Evolutionary conservation across 1,140 invertebrate genomes (phyloP).

Genomic region (Scylla paramamosain): DNA sequence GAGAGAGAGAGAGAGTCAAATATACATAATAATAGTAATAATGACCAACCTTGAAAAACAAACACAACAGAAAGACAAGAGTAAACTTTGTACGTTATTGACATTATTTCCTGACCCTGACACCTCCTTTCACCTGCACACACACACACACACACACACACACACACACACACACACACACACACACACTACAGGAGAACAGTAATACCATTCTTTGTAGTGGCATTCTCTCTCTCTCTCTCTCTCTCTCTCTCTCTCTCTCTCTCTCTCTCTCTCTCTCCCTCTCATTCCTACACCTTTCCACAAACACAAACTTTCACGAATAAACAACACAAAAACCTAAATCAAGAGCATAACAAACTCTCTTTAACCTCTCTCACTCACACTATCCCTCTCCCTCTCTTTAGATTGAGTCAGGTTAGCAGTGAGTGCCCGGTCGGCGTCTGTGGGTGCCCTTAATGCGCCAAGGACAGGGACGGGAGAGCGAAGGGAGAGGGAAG

Average conservation of each 20-base stretch:
- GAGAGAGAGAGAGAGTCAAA: not conserved
- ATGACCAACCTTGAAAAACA: not conserved
- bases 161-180: no score
- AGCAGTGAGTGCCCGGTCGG: not conserved
- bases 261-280: constrained; percentile 25
- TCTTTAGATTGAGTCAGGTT: constrained; percentile 28
- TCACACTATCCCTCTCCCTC: not conserved
- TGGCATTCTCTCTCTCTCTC: not conserved
- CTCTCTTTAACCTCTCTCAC: not conserved
- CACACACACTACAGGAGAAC: not conserved
- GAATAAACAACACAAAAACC: no score
- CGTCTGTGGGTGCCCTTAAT: not conserved
- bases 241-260: constrained; percentile 18
- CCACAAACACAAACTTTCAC: no score
- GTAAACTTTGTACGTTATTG: not conserved
- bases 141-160: no score
- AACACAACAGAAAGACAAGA: not conserved
- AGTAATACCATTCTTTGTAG: not conserved
- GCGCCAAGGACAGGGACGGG: not conserved
- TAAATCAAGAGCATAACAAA: no score
- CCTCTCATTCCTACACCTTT: no score
- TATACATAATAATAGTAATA: not conserved
- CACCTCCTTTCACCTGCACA: not conserved
- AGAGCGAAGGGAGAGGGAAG: no score
- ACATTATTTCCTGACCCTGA: not conserved